phyloP scores from a whole-genome alignment of 2,113 vertebrate species.

The Physeter macrocephalus region DNA sequence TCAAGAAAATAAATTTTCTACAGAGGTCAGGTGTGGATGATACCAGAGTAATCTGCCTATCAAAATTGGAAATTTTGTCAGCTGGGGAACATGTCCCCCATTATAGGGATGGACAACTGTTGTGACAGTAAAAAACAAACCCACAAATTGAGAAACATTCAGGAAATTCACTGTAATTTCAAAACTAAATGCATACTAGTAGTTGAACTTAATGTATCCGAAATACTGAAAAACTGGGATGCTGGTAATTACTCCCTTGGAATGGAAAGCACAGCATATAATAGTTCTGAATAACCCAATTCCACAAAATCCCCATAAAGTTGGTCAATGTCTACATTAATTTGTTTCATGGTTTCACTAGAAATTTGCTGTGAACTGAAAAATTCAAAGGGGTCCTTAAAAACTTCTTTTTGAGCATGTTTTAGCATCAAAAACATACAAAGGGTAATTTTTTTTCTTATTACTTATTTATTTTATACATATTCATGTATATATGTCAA shows the following conservation, averaged over 20 bases:
- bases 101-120: background rate
- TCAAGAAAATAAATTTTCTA: background rate
- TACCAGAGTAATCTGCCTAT: background rate
- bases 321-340: background rate
- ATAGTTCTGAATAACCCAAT: background rate
- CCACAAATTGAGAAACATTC: background rate
- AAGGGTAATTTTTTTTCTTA: background rate
- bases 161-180: background rate
- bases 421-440: background rate
- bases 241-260: background rate
- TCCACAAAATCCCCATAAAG: background rate
- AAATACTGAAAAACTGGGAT: background rate
- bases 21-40: background rate
- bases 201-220: background rate
- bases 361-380: background rate
- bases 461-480: no score
- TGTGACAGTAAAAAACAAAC: background rate
- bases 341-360: background rate
- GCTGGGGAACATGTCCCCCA: background rate
- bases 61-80: background rate
- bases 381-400: background rate
- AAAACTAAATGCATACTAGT: background rate
- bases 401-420: background rate
- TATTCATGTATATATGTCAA: no score
- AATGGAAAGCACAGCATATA: background rate